A percentile compares a stretch with the other conserved stretches of the same genome.
Evolutionary conservation across 2,797 vertebrate species (phyloP).

Genomic region (Sibirionetta formosa): DNA sequence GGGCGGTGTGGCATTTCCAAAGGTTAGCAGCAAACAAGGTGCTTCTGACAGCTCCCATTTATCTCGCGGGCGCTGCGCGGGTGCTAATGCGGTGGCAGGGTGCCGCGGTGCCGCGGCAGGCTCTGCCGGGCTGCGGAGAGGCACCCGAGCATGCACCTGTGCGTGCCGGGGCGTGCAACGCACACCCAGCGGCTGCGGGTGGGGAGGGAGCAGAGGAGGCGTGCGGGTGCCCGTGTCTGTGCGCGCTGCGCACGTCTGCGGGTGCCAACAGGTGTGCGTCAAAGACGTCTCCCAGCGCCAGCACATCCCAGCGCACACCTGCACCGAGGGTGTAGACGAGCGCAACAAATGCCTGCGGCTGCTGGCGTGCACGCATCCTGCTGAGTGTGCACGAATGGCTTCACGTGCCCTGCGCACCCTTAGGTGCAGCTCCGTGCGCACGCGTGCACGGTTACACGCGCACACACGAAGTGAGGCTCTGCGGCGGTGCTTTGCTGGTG

Average conservation of each 20-base stretch:
- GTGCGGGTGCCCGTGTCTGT: accelerated
- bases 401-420: accelerated
- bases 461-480: accelerated
- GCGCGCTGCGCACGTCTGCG: accelerated
- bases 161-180: neutral
- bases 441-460: accelerated
- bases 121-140: slow-evolving; percentile 23
- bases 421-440: accelerated
- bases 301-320: neutral
- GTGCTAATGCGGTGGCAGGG: slow-evolving; percentile 78
- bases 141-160: neutral
- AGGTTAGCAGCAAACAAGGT: slow-evolving; percentile 80
- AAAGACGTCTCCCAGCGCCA: accelerated
- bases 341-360: accelerated
- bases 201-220: neutral
- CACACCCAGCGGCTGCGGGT: accelerated
- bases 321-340: accelerated
- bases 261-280: neutral
- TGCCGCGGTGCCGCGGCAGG: neutral
- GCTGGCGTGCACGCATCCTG: accelerated
- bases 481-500: neutral
- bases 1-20: slow-evolving; percentile 74
- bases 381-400: accelerated
- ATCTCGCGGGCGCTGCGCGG: slow-evolving; percentile 70
- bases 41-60: slow-evolving; percentile 77